Percentiles rank a stretch among this genome's conserved stretches.
phyloP scores from a whole-genome alignment of 2,797 vertebrate genomes.

The Pampus argenteus region DNA sequence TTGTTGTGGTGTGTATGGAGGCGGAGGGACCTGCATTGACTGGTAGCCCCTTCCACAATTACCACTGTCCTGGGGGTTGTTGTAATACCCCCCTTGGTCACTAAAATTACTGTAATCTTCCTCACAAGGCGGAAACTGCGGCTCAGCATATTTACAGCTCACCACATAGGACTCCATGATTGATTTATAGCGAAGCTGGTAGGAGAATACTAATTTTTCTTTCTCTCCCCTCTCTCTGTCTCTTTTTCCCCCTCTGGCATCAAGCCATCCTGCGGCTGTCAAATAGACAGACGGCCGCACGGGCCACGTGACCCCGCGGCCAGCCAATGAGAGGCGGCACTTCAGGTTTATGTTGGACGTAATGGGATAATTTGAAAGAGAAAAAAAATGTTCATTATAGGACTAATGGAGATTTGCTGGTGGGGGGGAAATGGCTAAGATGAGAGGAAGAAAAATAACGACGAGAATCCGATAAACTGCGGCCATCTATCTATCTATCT shows the following conservation, averaged over 20 bases:
- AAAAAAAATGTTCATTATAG: slow-evolving; percentile 50
- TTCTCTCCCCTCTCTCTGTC: slow-evolving; percentile 77
- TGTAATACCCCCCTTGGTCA: slow-evolving; percentile 92
- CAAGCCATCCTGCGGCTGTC: slow-evolving; percentile 97
- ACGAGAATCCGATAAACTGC: not conserved
- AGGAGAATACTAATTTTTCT: slow-evolving; percentile 86
- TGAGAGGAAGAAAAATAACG: slow-evolving; percentile 33
- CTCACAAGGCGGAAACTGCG: slow-evolving; percentile 97
- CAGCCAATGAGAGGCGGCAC: slow-evolving; percentile 88
- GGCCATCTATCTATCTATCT: slow-evolving; percentile 32
- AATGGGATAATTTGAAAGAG: slow-evolving; percentile 69
- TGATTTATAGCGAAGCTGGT: slow-evolving; percentile 93
- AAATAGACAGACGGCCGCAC: slow-evolving; percentile 95
- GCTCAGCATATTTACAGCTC: slow-evolving; percentile 98
- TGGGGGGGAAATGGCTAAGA: slow-evolving; percentile 31
- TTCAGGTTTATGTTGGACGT: slow-evolving; percentile 76
- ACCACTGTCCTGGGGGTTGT: slow-evolving; percentile 88
- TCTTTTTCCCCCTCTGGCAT: slow-evolving; percentile 84
- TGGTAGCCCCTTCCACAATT: slow-evolving; percentile 86
- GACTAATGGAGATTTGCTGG: slow-evolving; percentile 60
- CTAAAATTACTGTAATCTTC: slow-evolving; percentile 94
- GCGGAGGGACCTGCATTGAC: slow-evolving; percentile 82
- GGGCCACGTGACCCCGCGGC: slow-evolving; percentile 87
- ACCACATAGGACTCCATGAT: slow-evolving; percentile 98
- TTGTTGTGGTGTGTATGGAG: slow-evolving; percentile 89